A percentile compares a stretch with the other conserved stretches of the same genome.
These are phyloP conservation scores for Silvanus unidentatus DNA, from an alignment of 2,888 invertebrate species.

Conservation along the genomic window DNA sequence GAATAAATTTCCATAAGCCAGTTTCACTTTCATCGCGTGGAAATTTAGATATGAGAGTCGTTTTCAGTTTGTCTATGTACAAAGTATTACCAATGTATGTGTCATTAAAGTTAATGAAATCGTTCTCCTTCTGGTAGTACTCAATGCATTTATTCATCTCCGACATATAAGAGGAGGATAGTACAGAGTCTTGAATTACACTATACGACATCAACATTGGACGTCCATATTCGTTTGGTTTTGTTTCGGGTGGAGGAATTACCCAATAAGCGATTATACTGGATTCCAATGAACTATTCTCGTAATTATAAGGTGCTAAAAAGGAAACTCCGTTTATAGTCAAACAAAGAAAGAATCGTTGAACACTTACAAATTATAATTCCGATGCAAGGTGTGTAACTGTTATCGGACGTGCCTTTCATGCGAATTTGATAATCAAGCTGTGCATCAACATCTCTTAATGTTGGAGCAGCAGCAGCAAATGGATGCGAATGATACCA, in stretches of 20 bases:
- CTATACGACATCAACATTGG: slow-evolving; percentile 87
- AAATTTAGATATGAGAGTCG: slow-evolving; percentile 72
- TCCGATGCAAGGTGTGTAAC: slow-evolving; percentile 90
- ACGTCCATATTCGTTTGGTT: slow-evolving; percentile 86
- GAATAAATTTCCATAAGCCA: slow-evolving; percentile 71
- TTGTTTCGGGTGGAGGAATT: slow-evolving; percentile 89
- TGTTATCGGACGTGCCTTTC: slow-evolving; percentile 85
- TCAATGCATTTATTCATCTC: slow-evolving; percentile 81
- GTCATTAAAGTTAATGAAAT: slow-evolving; percentile 61
- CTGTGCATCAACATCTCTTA: slow-evolving; percentile 86
- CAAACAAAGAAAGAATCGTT: not conserved
- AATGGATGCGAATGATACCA: slow-evolving; percentile 96
- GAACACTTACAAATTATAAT: slow-evolving; percentile 81
- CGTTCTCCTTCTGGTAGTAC: slow-evolving; percentile 69
- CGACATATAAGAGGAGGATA: slow-evolving; percentile 73
- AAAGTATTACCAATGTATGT: slow-evolving; percentile 64
- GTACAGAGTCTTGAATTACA: slow-evolving; percentile 72
- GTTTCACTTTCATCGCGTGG: slow-evolving; percentile 70
- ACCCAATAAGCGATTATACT: slow-evolving; percentile 89
- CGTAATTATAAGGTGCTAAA: slow-evolving; percentile 77
- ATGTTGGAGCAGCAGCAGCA: slow-evolving; percentile 79
- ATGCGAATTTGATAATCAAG: slow-evolving; percentile 91
- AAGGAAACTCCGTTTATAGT: not conserved
- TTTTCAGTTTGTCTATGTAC: slow-evolving; percentile 80
- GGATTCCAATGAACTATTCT: slow-evolving; percentile 74